Conservation (phyloP, 2,113 vertebrate species). For the Monarcha castaneiventris region DNA sequence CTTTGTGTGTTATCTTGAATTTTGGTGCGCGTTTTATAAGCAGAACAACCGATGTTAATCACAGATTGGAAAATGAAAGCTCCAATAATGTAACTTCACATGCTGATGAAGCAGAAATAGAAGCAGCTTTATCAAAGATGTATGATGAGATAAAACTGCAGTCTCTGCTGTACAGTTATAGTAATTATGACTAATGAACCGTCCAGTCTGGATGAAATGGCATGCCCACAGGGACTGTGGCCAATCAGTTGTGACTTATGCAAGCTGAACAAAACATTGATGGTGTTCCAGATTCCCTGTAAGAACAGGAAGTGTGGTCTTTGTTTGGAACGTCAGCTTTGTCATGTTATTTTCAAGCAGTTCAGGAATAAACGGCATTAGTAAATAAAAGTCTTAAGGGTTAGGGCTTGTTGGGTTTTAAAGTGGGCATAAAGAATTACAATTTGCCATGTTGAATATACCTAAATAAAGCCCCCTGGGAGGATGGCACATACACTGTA, state of each 20-base stretch:
- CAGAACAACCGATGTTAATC: constrained; percentile 71
- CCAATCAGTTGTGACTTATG: constrained; percentile 84
- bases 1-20: neutral
- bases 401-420: neutral
- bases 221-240: constrained; percentile 83
- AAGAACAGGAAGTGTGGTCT: constrained; percentile 56
- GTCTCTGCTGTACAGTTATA: constrained; percentile 83
- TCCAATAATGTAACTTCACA: constrained; percentile 76
- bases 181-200: constrained; percentile 95
- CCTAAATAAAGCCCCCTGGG: neutral
- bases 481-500: neutral
- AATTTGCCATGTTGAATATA: neutral
- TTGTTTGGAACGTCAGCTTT: constrained; percentile 51
- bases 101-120: constrained; percentile 83
- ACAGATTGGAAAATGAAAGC: constrained; percentile 76
- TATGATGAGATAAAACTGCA: constrained; percentile 81
- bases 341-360: constrained; percentile 14
- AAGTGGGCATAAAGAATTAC: neutral
- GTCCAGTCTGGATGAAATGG: constrained; percentile 91
- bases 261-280: constrained; percentile 78
- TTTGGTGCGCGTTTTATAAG: constrained; percentile 59
- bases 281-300: constrained; percentile 65
- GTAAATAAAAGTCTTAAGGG: neutral
- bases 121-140: constrained; percentile 80
- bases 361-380: neutral